Evolutionary conservation across 2,888 invertebrate genomes (phyloP).

Genomic region (Gastrophysa polygoni): DNA sequence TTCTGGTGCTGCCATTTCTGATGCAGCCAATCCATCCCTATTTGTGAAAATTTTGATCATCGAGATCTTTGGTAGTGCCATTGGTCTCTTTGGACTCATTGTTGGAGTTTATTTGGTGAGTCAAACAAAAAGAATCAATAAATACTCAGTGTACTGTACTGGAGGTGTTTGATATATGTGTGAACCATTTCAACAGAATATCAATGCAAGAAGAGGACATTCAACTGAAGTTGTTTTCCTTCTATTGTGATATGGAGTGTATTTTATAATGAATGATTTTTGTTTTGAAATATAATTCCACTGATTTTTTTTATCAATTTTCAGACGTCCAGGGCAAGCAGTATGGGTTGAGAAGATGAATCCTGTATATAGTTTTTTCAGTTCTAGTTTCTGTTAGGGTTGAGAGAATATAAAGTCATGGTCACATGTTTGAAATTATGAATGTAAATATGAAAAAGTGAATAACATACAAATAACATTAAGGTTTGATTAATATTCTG

Average conservation of each 20-base stretch:
- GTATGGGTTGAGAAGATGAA: neutral
- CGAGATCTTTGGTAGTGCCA: slow-evolving; percentile 99
- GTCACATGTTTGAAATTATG: neutral
- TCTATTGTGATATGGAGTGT: too few species aligned
- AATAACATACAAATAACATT: too few species aligned
- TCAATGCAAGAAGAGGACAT: too few species aligned
- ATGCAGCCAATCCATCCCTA: slow-evolving; percentile 95
- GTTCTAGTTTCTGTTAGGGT: neutral
- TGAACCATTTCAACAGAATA: too few species aligned
- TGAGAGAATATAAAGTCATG: neutral
- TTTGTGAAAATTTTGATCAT: slow-evolving; percentile 99
- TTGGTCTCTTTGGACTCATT: slow-evolving; percentile 97
- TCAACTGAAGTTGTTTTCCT: too few species aligned
- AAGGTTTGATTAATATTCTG: too few species aligned
- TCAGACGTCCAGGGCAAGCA: neutral
- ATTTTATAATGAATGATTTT: too few species aligned
- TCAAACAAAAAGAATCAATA: neutral
- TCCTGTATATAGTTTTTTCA: neutral
- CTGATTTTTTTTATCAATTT: neutral
- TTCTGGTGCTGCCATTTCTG: slow-evolving; percentile 97
- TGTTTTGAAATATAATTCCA: neutral
- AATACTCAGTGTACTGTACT: too few species aligned
- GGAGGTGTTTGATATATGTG: too few species aligned
- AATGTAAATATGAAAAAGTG: neutral
- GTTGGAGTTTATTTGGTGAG: slow-evolving; percentile 91